Base-by-base conservation (phyloP, 2,888 invertebrate species). In the Neelides folsomi region DNA sequence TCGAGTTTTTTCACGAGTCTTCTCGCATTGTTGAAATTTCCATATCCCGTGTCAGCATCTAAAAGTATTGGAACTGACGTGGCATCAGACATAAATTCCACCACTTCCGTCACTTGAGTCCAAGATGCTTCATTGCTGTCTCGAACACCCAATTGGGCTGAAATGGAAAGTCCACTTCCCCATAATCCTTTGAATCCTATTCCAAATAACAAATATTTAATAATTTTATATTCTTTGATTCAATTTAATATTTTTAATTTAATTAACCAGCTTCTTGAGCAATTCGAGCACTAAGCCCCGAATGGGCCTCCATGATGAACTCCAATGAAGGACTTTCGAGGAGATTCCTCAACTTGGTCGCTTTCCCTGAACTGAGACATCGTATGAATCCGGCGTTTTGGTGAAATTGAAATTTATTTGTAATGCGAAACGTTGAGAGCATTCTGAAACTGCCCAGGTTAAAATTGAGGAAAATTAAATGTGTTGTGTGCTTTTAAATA, bases 11-110 rank as follows among this genome's bases (percentile, higher is more conserved):
- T 60, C 2, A 73, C 69, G 20, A 72, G 66, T 52, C 71, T 60
- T 12, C 72, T 60, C 2, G 72, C 72, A 64, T 73, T 73, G 62
- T 73, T 73, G 59, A 73, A 72, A 59, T 72, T 72, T 9, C 72
- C 72, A 57, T 69, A 73, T 10, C 72, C 72, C 6, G 72, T 72
- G 57, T 73, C 72, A n/a, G 71, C 72, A 63, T 73, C 72, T 15
- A 73, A 63, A 20, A 73, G 63, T 43, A 72, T 71, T 0, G 72
- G 72, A 34, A 72, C 62, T n/a, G 63, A 56, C 6, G 70, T 68
- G 9, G 69, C 71, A 56, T 73, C 72, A 35, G 70, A 68, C 72
- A 73, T 72, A 58, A 69, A 73, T 56, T 71, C 72, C 35, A 69
- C 53, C 12, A 71, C 68, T 19, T 72, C 72, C 9, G 72, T 65